Percentiles rank a stretch among this genome's conserved stretches.
Evolutionary conservation across 2,797 vertebrate genomes (phyloP).

Genomic region (Oophaga sylvatica): DNA sequence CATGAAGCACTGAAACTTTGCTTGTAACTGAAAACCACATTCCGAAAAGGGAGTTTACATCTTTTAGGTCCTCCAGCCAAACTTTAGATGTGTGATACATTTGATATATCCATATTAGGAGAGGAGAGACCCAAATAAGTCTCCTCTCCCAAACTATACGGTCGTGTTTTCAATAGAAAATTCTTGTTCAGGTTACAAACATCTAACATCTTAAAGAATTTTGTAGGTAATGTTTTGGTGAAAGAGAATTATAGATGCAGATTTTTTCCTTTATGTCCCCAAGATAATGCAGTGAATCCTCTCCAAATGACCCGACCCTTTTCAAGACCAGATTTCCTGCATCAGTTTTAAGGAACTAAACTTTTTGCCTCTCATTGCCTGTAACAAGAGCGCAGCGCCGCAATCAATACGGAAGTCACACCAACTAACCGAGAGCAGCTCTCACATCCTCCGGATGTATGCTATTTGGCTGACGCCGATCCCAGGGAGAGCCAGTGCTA

Average conservation of each 20-base stretch:
- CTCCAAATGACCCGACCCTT: no score
- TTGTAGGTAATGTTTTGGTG: background rate
- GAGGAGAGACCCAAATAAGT: background rate
- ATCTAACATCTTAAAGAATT: background rate
- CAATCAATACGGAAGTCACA: no score
- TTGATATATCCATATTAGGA: slow-evolving; percentile 37
- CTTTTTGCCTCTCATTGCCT: no score
- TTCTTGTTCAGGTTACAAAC: background rate
- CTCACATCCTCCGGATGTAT: no score
- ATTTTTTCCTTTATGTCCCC: background rate
- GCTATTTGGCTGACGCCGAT: no score
- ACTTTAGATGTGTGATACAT: slow-evolving; percentile 26
- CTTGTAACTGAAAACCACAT: slow-evolving; percentile 5
- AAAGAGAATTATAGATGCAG: background rate
- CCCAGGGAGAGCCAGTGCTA: no score
- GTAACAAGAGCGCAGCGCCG: no score
- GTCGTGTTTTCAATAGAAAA: background rate
- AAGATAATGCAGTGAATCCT: background rate
- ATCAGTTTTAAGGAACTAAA: background rate
- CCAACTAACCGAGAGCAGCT: no score
- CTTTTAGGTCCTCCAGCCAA: background rate
- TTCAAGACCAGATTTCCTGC: background rate
- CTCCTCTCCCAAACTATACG: background rate
- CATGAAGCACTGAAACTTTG: background rate
- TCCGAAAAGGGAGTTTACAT: slow-evolving; percentile 23